A percentile compares a stretch with the other conserved stretches of the same genome.
Evolutionary conservation across 2,797 vertebrate genomes (phyloP).

Genomic region (Allobates femoralis): DNA sequence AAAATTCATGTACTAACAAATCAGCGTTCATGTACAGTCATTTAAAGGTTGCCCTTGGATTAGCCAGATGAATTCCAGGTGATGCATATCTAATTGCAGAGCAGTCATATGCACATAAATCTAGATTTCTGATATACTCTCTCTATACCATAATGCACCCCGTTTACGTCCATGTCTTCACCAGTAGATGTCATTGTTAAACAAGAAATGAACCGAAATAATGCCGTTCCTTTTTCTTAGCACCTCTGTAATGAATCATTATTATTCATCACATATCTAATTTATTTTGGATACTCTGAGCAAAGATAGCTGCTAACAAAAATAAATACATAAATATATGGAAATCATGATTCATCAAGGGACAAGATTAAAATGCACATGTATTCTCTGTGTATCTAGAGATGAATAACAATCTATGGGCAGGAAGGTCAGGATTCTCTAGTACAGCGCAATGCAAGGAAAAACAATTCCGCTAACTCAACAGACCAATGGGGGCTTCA

Average conservation of each 20-base stretch:
- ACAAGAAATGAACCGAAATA: not conserved
- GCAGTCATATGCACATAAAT: conserved; percentile 55
- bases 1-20: conserved; percentile 35
- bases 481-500: conserved; percentile 1
- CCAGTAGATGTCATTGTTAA: conserved; percentile 49
- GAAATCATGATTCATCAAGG: conserved; percentile 51
- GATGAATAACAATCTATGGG: conserved; percentile 36
- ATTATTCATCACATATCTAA: conserved; percentile 60
- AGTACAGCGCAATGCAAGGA: not conserved
- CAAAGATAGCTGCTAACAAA: conserved; percentile 60
- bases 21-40: conserved; percentile 19
- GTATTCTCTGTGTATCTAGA: conserved; percentile 29
- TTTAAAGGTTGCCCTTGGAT: conserved; percentile 46
- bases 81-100: conserved; percentile 58
- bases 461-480: conserved; percentile 15
- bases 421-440: not conserved
- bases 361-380: conserved; percentile 58
- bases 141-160: not conserved
- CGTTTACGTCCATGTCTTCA: not conserved
- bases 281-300: conserved; percentile 59
- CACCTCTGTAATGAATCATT: conserved; percentile 54
- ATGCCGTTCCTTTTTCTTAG: not conserved
- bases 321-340: conserved; percentile 57
- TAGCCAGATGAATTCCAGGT: conserved; percentile 45
- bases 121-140: conserved; percentile 24